Conservation (phyloP, 2,888 invertebrate genomes). For the Trichopoda pennipes region DNA sequence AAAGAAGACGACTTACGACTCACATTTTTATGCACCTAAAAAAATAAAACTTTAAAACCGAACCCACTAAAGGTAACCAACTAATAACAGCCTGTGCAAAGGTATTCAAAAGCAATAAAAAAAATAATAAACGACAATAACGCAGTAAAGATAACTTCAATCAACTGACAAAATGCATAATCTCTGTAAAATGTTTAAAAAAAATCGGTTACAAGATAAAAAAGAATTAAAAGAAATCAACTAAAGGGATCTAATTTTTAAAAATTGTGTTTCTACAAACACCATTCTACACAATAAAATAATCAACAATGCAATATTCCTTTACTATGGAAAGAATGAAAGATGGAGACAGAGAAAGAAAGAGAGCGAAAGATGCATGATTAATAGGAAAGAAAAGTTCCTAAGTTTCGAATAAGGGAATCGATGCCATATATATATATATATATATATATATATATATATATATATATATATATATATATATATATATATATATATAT, state of each 20-base stretch:
- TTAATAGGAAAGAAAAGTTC: too few relatives aligned
- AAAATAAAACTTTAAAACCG: conserved; percentile 29
- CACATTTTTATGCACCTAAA: conserved; percentile 42
- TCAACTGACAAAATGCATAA: conserved; percentile 79
- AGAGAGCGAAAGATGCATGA: background rate
- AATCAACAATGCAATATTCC: background rate
- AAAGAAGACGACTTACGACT: conserved; percentile 41
- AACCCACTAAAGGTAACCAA: conserved; percentile 44
- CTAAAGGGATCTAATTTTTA: conserved; percentile 23
- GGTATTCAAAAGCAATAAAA: conserved; percentile 50
- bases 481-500: too few relatives aligned
- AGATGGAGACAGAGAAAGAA: conserved; percentile 19
- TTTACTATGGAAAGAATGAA: background rate
- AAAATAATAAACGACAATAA: conserved; percentile 68
- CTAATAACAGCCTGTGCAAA: conserved; percentile 50
- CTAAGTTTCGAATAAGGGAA: too few relatives aligned
- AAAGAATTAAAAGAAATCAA: conserved; percentile 45
- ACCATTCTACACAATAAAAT: conserved; percentile 25
- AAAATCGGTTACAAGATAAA: conserved; percentile 77
- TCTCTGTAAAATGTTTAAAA: conserved; percentile 73
- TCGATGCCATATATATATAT: too few relatives aligned
- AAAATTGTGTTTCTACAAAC: background rate
- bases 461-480: too few relatives aligned
- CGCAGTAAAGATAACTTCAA: conserved; percentile 77
- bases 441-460: too few relatives aligned